Evolutionary conservation across 2,797 vertebrate species (phyloP).

Genomic region (Peromyscus melanophrys): DNA sequence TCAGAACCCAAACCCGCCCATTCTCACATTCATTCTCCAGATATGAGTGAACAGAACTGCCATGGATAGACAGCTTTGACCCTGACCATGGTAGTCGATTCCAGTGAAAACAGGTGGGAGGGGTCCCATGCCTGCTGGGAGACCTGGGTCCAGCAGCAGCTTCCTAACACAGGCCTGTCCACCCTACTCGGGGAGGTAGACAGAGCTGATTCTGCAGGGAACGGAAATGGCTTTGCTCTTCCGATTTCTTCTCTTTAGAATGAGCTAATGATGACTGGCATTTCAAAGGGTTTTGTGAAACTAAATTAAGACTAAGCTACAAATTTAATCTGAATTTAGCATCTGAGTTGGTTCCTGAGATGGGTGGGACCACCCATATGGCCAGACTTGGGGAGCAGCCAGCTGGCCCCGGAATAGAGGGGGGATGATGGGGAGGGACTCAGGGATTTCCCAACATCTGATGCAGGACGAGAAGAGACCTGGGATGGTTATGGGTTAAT

Average conservation of each 20-base stretch:
- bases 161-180: neutral
- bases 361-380: constrained; percentile 14
- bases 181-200: neutral
- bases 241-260: constrained; percentile 46
- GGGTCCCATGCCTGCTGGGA: neutral
- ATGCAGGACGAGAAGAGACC: neutral
- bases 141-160: neutral
- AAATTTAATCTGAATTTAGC: constrained; percentile 63
- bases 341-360: constrained; percentile 2
- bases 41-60: neutral
- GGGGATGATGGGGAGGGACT: neutral
- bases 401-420: neutral
- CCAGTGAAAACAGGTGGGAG: neutral
- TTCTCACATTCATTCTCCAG: neutral
- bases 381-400: neutral
- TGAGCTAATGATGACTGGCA: constrained; percentile 55
- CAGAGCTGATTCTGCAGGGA: neutral
- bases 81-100: neutral
- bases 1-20: neutral
- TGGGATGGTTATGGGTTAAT: neutral
- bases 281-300: constrained; percentile 73
- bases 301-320: constrained; percentile 62
- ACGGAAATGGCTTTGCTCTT: neutral
- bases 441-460: neutral
- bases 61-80: neutral